Evolutionary conservation across 2,888 invertebrate species (phyloP).

Genomic region (Scaptomyza caliginosa): DNA sequence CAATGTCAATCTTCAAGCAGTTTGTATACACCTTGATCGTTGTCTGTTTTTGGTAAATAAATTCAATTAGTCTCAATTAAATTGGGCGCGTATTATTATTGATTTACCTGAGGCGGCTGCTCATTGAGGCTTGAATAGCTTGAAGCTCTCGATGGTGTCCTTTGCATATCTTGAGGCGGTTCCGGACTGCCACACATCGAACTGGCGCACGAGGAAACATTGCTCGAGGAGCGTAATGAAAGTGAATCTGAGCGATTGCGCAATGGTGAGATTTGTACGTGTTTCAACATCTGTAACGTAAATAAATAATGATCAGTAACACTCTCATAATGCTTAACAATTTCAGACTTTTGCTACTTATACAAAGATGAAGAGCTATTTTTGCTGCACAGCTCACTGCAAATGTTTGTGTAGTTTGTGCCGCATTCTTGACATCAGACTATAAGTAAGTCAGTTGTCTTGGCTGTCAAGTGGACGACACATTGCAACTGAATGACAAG

Average conservation of each 20-base stretch:
- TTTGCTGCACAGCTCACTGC: neutral
- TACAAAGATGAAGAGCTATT: neutral
- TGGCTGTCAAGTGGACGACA: conserved; percentile 1
- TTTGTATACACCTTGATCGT: conserved; percentile 96
- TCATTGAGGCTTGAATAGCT: conserved; percentile 88
- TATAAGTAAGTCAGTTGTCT: neutral
- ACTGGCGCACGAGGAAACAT: conserved; percentile 86
- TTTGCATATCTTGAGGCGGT: conserved; percentile 85
- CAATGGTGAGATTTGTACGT: conserved; percentile 95
- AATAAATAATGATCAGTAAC: neutral
- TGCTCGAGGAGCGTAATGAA: conserved; percentile 88
- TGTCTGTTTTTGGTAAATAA: conserved; percentile 86
- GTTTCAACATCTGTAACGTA: conserved; percentile 90
- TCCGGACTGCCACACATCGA: conserved; percentile 87
- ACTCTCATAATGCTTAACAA: too few species aligned
- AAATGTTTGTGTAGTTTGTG: neutral
- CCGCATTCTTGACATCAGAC: neutral
- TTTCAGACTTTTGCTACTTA: too few species aligned
- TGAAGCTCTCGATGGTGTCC: conserved; percentile 89
- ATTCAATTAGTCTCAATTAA: neutral
- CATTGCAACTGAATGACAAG: neutral
- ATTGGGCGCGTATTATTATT: rapidly evolving
- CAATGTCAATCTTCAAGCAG: conserved; percentile 95
- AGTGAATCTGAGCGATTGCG: conserved; percentile 93
- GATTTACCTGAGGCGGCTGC: conserved; percentile 85